Evolutionary conservation across 2,888 invertebrate genomes (phyloP).

Genomic region (Lymantria monacha): DNA sequence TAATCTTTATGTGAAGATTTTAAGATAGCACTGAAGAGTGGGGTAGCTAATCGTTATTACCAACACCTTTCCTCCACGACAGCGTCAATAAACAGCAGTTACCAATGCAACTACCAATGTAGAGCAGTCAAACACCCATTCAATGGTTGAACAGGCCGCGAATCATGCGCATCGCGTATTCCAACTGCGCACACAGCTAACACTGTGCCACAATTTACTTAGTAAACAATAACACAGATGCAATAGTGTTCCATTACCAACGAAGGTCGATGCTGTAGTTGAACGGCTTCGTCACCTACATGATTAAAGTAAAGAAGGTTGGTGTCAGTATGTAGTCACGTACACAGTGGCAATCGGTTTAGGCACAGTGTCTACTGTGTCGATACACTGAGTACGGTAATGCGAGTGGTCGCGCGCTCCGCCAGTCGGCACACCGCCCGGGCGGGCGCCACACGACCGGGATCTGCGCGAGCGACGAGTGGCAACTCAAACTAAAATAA

Average conservation of each 20-base stretch:
- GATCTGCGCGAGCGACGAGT: constrained; percentile 73
- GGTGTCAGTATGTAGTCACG: not conserved
- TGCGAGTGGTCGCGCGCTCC: constrained; percentile 36
- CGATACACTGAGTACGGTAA: constrained; percentile 20
- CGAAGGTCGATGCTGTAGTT: constrained; percentile 15
- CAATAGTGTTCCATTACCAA: constrained; percentile 5
- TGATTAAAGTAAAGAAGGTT: constrained; percentile 11
- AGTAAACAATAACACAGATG: constrained; percentile 22
- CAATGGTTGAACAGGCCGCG: constrained; percentile 44
- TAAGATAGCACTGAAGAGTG: no score
- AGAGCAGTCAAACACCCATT: constrained; percentile 50
- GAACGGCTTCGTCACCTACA: constrained; percentile 21
- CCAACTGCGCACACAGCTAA: constrained; percentile 29
- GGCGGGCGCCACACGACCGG: constrained; percentile 82
- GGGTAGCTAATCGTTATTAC: constrained; percentile 10
- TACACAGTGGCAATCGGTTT: constrained; percentile 5
- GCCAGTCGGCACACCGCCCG: constrained; percentile 80
- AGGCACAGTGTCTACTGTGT: constrained; percentile 30
- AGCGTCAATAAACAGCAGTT: constrained; percentile 14
- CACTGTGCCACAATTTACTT: constrained; percentile 11
- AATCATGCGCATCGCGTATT: constrained; percentile 36
- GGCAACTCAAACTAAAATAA: constrained; percentile 63
- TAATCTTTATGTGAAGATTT: no score
- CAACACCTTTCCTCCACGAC: constrained; percentile 9
- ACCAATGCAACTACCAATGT: constrained; percentile 35